Conservation (phyloP, 2,113 vertebrate species). For the Psittacus erithacus region DNA sequence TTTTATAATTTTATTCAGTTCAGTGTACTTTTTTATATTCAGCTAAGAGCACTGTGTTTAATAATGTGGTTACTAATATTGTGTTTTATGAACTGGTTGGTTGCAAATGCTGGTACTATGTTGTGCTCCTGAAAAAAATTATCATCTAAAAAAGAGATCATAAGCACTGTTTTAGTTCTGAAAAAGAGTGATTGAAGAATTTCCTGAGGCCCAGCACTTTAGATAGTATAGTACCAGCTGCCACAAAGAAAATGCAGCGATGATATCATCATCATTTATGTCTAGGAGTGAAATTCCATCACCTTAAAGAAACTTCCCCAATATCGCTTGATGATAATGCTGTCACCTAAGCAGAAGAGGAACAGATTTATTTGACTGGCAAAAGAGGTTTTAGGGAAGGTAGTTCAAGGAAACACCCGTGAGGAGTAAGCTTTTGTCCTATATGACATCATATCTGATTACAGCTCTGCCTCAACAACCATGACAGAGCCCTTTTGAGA, state of each 20-base stretch:
- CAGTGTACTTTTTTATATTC: background rate
- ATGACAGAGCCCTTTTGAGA: background rate
- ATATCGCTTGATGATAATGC: background rate
- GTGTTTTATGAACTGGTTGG: background rate
- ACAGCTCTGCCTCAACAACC: background rate
- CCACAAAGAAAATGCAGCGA: background rate
- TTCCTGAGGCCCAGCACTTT: background rate
- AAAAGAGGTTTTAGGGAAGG: background rate
- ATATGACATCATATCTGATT: background rate
- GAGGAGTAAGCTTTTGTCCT: background rate
- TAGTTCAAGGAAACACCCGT: background rate
- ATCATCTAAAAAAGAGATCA: background rate
- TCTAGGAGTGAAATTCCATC: background rate
- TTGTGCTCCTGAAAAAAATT: background rate
- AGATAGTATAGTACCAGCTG: background rate
- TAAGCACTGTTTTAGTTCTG: background rate
- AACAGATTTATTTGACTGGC: background rate
- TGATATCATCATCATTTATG: background rate
- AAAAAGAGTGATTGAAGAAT: background rate
- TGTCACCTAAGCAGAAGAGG: background rate
- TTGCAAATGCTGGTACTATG: background rate
- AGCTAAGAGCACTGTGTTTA: background rate
- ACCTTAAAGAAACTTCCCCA: background rate
- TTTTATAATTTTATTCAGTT: background rate
- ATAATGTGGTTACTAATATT: background rate